A percentile compares a stretch with the other conserved stretches of the same genome.
Conservation (phyloP, 92 coral and sea anemone species). For the Palythoa grandiflora region DNA sequence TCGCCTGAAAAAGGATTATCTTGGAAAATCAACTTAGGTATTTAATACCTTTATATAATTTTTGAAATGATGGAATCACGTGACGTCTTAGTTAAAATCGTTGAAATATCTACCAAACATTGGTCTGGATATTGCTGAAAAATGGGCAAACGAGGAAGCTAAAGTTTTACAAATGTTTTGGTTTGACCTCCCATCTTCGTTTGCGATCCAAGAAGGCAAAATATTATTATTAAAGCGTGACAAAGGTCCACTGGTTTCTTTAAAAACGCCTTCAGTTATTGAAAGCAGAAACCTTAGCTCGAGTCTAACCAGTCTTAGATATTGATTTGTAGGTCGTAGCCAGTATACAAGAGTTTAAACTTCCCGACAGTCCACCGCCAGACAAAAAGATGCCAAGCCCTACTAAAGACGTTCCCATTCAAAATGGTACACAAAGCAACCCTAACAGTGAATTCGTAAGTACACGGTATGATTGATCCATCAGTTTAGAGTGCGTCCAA, state of each 20-base stretch:
- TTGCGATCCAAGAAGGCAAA: no score
- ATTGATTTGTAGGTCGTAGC: conserved; percentile 27
- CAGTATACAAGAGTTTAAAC: conserved; percentile 31
- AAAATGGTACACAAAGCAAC: background rate
- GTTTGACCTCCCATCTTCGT: no score
- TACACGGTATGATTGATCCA: background rate
- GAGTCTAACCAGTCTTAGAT: background rate
- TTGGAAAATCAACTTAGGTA: conserved; percentile 87
- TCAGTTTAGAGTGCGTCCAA: background rate
- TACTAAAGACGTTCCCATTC: background rate
- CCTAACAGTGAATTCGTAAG: conserved; percentile 40
- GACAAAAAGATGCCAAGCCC: background rate
- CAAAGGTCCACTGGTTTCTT: no score
- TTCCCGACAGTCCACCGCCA: conserved; percentile 10
- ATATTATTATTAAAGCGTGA: no score
- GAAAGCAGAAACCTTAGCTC: background rate
- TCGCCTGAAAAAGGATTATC: conserved; percentile 77
- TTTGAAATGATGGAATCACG: no score
- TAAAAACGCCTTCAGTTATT: background rate
- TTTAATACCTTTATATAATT: no score
- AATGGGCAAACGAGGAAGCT: no score
- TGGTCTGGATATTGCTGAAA: no score
- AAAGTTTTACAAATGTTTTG: no score
- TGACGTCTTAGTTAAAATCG: no score
- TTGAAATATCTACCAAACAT: no score